phyloP scores from a whole-genome alignment of 1,140 invertebrate genomes.

The Pseudomyrmex flavicornis region DNA sequence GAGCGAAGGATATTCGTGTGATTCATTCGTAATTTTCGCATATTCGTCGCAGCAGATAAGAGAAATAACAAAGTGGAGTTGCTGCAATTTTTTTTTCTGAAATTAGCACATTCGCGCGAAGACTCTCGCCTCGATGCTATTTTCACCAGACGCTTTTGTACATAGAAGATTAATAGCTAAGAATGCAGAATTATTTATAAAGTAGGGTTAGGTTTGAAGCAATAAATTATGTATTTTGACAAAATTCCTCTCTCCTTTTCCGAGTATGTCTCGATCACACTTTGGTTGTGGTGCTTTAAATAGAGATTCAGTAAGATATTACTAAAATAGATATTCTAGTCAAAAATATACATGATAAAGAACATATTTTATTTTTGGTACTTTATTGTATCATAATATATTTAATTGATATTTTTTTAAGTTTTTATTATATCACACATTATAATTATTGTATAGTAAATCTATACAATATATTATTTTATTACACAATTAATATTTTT shows the following conservation, averaged over 20 bases:
- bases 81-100: constrained; percentile 36
- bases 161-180: background rate
- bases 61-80: constrained; percentile 13
- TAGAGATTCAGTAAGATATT: too few relatives aligned
- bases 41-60: background rate
- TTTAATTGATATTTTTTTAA: background rate
- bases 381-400: too few relatives aligned
- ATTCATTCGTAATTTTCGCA: background rate
- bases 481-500: constrained; percentile 13
- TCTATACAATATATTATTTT: background rate
- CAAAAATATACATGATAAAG: too few relatives aligned
- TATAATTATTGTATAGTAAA: background rate
- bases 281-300: too few relatives aligned
- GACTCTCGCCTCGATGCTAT: constrained; percentile 25
- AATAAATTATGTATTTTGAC: background rate
- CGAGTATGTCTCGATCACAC: too few relatives aligned
- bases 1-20: background rate
- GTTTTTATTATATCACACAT: background rate
- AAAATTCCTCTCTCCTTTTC: too few relatives aligned
- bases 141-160: background rate
- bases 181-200: background rate
- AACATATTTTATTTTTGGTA: too few relatives aligned
- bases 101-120: constrained; percentile 30
- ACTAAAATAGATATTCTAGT: too few relatives aligned
- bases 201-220: background rate